Conservation (phyloP, 2,113 vertebrate species). For the Salvator merianae region DNA sequence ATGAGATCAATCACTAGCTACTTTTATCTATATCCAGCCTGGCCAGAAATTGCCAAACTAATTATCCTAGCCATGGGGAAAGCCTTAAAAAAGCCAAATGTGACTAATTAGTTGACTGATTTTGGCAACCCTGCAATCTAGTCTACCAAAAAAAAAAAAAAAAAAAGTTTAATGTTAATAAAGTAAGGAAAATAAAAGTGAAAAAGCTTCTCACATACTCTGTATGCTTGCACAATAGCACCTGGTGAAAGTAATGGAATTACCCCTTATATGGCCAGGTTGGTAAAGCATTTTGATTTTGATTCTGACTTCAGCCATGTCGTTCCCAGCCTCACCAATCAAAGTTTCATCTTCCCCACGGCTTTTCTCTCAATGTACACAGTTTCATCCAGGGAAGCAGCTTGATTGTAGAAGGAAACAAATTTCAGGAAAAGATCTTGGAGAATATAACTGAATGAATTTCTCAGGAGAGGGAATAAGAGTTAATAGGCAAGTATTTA, state of each 20-base stretch:
- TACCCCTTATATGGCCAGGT: background rate
- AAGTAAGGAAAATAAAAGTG: background rate
- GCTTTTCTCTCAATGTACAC: background rate
- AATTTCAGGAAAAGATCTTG: conserved; percentile 12
- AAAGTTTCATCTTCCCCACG: background rate
- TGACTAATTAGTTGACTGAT: too few species aligned
- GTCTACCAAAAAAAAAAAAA: too few species aligned
- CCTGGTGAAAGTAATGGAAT: background rate
- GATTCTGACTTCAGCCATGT: background rate
- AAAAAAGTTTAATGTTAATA: background rate
- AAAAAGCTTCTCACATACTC: background rate
- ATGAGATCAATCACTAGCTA: too few species aligned
- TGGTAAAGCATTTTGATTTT: background rate
- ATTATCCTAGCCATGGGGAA: too few species aligned
- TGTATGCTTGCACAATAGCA: background rate
- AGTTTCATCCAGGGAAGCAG: background rate
- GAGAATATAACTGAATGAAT: conserved; percentile 19
- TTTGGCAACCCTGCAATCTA: too few species aligned
- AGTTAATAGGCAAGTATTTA: conserved; percentile 29
- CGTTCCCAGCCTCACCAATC: background rate
- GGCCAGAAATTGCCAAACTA: too few species aligned
- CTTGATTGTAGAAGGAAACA: background rate
- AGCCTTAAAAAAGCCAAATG: too few species aligned
- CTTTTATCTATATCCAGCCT: too few species aligned
- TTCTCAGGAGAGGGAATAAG: background rate